Percentiles rank a stretch among this genome's conserved stretches.
Evolutionary conservation across 2,113 vertebrate species (phyloP).

Genomic region (Pseudorhombus dupliciocellatus): DNA sequence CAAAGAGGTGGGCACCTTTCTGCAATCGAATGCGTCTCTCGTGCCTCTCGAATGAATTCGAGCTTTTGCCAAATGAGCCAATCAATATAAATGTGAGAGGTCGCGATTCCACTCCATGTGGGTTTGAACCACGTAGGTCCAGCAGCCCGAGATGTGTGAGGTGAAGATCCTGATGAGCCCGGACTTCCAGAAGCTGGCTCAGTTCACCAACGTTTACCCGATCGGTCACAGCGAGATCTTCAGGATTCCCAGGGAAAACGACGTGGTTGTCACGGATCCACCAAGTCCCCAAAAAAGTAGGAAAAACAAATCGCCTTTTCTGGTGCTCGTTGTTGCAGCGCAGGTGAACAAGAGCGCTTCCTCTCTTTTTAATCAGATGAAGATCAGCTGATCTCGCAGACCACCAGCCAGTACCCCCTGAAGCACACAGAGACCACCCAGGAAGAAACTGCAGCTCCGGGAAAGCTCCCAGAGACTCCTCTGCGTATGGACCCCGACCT

Average conservation of each 20-base stretch:
- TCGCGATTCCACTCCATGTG: conserved; percentile 8
- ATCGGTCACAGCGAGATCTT: conserved; percentile 89
- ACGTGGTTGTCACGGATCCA: conserved; percentile 86
- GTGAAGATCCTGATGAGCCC: conserved; percentile 88
- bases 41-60: background rate
- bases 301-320: background rate
- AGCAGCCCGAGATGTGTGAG: conserved; percentile 90
- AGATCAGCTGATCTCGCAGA: conserved; percentile 84
- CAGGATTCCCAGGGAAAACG: conserved; percentile 85
- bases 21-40: background rate
- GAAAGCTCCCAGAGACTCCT: conserved; percentile 93
- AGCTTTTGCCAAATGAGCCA: background rate
- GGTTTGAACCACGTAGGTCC: conserved; percentile 78
- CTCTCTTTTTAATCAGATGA: conserved; percentile 62
- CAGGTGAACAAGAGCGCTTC: background rate
- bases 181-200: conserved; percentile 84
- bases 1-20: conserved; percentile 81
- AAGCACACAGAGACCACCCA: conserved; percentile 88
- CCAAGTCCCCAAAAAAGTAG: conserved; percentile 85
- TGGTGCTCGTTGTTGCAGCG: background rate
- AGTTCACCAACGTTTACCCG: conserved; percentile 85
- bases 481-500: conserved; percentile 85
- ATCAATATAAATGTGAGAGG: background rate
- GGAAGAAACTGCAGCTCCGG: conserved; percentile 88
- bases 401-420: conserved; percentile 90